Base-by-base conservation (phyloP, 2,113 vertebrate species). In the Chamaetylas fuelleborni region DNA sequence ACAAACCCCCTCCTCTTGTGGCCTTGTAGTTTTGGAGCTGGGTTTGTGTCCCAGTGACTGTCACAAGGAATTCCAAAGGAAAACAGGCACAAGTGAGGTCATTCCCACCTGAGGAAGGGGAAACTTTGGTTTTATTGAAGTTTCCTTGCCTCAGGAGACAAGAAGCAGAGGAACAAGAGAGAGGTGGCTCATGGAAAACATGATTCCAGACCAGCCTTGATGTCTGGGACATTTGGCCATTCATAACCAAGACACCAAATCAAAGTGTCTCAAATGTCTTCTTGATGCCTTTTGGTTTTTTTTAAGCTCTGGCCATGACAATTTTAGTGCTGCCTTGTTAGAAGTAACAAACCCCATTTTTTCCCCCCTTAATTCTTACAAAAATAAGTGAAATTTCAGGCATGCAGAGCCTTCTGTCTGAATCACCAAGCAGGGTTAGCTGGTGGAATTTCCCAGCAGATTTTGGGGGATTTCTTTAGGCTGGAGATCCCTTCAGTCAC, bases 351-450 rank as follows among this genome's bases (percentile, higher is more conserved):
- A 79, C 2, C 3, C 9, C 8, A 8, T 20, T 72, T 86, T 38
- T 79, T 47, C 3, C 3, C 18, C 38, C 50, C 53, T 34, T 19
- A 51, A 36, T 79, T 19, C 34, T 58, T 60, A 19, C 16, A 43
- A 53, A 72, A 88, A 40, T 3, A 9, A 78, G 23, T 23, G 45
- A 34, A 14, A 40, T 18, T 60, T 70, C 64, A 64, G 42, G 4
- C 10, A 26, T 0, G 0, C 2, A 7, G 33, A 42, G 10, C 3
- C 15, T 33, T 45, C 36, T 31, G 11, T 31, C 9, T 4, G 18
- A 71, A 64, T 51, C 53, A 19, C 9, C 18, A 19, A 22, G 38
- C 18, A 72, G 16, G 6, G 8, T 17, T 42, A 45, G 36, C 3
- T 38, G 60, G 6, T 5, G 14, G 47, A 48, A 19, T 24, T 42